Percentiles rank a stretch among this genome's conserved stretches.
phyloP scores from a whole-genome alignment of 2,113 vertebrate species.

The Isurus oxyrinchus region DNA sequence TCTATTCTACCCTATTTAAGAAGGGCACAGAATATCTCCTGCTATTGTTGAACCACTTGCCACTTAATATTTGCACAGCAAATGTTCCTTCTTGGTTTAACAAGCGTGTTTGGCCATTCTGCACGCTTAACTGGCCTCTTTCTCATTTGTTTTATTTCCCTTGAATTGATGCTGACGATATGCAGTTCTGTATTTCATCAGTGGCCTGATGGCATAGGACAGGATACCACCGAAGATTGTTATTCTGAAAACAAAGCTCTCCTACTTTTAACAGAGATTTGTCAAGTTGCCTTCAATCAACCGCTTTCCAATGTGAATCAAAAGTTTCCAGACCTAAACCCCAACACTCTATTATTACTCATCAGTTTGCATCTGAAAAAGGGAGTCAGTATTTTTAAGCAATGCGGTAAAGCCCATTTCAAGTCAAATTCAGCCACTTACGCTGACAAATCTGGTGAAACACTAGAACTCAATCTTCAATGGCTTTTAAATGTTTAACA shows the following conservation, averaged over 20 bases:
- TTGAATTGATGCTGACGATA: slow-evolving; percentile 38
- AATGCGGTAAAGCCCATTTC: neutral
- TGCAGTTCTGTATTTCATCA: neutral
- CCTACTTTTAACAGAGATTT: neutral
- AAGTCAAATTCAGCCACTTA: neutral
- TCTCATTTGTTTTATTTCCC: slow-evolving; percentile 30
- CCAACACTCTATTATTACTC: neutral
- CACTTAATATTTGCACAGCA: slow-evolving; percentile 41
- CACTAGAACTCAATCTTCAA: neutral
- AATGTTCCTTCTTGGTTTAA: slow-evolving; percentile 43
- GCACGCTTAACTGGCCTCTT: neutral
- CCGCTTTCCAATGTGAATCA: neutral
- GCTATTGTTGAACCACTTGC: slow-evolving; percentile 44
- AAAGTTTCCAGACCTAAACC: neutral
- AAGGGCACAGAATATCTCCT: slow-evolving; percentile 32
- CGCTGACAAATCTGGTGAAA: neutral
- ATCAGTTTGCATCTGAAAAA: neutral
- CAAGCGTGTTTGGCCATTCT: slow-evolving; percentile 39
- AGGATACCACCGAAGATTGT: neutral
- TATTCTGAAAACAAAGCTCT: neutral
- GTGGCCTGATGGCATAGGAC: neutral
- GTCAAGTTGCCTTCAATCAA: neutral
- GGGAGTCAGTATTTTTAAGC: neutral
- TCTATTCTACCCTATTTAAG: slow-evolving; percentile 40
- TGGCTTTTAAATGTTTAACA: neutral